These are phyloP conservation scores for Calephelis nemesis DNA, from an alignment of 1,140 invertebrate species.

Conservation along the genomic window DNA sequence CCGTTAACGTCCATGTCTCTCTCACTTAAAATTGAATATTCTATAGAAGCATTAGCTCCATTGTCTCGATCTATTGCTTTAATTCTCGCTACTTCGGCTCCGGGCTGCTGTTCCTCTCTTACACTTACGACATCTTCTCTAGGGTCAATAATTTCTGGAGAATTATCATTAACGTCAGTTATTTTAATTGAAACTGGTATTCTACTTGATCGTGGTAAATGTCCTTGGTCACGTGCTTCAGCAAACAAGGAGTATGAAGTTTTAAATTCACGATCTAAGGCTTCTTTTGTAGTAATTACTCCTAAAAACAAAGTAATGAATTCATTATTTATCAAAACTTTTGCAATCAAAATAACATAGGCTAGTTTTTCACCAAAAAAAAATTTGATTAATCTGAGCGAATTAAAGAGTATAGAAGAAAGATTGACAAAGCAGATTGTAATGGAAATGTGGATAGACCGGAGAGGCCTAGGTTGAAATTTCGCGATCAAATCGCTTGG, in stretches of 20 bases:
- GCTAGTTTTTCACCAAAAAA: no score
- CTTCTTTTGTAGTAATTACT: slow-evolving; percentile 89
- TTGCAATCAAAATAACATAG: no score
- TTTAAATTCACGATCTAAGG: slow-evolving; percentile 91
- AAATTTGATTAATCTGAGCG: no score
- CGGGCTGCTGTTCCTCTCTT: slow-evolving; percentile 91
- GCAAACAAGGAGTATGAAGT: slow-evolving; percentile 89
- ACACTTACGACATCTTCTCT: slow-evolving; percentile 92
- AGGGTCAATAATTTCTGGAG: slow-evolving; percentile 92
- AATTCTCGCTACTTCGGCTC: slow-evolving; percentile 90
- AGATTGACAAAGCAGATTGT: no score
- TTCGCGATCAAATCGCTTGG: no score
- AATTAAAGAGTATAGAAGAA: no score
- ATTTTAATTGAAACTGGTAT: slow-evolving; percentile 87
- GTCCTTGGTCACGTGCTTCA: slow-evolving; percentile 92
- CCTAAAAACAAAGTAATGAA: slow-evolving; percentile 79
- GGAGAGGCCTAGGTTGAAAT: no score
- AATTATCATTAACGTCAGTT: slow-evolving; percentile 94
- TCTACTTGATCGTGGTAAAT: slow-evolving; percentile 85
- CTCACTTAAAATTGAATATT: slow-evolving; percentile 91
- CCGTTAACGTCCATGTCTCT: slow-evolving; percentile 90
- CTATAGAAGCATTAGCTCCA: slow-evolving; percentile 92
- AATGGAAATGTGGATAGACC: no score
- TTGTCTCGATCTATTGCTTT: slow-evolving; percentile 92
- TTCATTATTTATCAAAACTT: no score